Base-by-base conservation (phyloP, 2,113 vertebrate genomes). In the Mobula hypostoma region DNA sequence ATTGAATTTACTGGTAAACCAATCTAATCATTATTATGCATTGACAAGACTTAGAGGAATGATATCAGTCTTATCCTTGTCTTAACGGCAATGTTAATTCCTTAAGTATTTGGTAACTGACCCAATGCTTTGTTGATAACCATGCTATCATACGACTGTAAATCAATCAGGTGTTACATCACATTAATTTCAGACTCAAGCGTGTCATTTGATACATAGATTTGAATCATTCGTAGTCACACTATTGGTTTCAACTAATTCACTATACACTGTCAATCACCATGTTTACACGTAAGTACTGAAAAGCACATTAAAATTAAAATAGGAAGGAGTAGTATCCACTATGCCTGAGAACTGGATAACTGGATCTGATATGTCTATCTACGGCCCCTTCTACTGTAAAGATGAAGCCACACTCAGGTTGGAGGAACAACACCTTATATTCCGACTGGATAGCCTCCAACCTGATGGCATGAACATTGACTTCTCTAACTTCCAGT, bases 11-110 rank as follows among this genome's bases (percentile, higher is more conserved):
- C 72, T 8, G 91, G 94, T 95, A 95, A 95, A 94, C 94, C 94
- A 93, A 95, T 95, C 94, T 78, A 91, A 74, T 94, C 94, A 94
- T 95, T 94, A 94, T 88, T 78, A 95, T 94, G 94, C 94, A 94
- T 94, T 94, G 94, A 88, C 94, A 94, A 79, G 94, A 87, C 93
- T 94, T 91, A 78, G 94, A 94, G 85, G 94, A 88, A 90, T 94
- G 94, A 95, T 95, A 94, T 94, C 94, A 83, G 58, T 56, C 94
- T 88, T 94, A 58, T n/a, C 87, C 63, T 94, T 93, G 66, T 79
- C 66, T 94, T 90, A 82, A 32, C 24, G 77, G 76, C 83, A 87
- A 94, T 94, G 94, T 94, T 79, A 94, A 94, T 95, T 90, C 68
- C 24, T 91, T 94, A 85, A 94, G 94, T 88, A 94, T 66, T 94